These are phyloP conservation scores for Tetragonula carbonaria DNA, from an alignment of 2,888 invertebrate genomes.

Conservation along the genomic window DNA sequence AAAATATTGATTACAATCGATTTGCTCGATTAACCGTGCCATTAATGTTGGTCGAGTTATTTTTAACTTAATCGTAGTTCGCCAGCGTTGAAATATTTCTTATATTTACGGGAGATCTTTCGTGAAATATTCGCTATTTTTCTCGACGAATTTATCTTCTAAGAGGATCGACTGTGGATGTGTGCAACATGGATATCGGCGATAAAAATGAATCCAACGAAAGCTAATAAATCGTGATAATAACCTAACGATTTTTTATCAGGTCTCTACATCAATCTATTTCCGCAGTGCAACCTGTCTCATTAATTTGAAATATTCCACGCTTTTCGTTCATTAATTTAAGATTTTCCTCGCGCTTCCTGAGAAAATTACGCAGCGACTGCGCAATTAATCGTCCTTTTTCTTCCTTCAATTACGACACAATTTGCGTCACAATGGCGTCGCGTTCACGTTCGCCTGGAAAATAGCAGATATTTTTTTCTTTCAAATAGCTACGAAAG, in stretches of 20 bases:
- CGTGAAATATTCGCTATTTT: too few relatives aligned
- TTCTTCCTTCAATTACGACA: not conserved
- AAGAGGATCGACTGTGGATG: too few relatives aligned
- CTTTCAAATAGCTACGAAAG: too few relatives aligned
- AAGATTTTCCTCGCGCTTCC: not conserved
- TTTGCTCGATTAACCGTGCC: too few relatives aligned
- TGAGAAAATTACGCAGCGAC: not conserved
- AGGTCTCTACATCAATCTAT: not conserved
- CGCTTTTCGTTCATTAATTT: not conserved
- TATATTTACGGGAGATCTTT: too few relatives aligned
- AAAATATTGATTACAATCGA: too few relatives aligned
- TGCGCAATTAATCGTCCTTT: not conserved
- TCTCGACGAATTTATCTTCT: too few relatives aligned
- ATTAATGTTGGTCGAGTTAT: too few relatives aligned
- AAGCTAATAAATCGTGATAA: not conserved
- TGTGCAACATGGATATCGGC: too few relatives aligned
- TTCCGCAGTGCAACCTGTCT: not conserved
- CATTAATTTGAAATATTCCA: not conserved
- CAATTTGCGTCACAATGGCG: not conserved
- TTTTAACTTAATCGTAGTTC: too few relatives aligned
- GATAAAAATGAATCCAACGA: too few relatives aligned
- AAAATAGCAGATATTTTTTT: not conserved
- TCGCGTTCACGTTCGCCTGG: not conserved
- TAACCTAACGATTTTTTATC: not conserved
- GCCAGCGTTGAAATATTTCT: too few relatives aligned